phyloP scores from a whole-genome alignment of 2,888 invertebrate genomes.

The Athalia cordata region DNA sequence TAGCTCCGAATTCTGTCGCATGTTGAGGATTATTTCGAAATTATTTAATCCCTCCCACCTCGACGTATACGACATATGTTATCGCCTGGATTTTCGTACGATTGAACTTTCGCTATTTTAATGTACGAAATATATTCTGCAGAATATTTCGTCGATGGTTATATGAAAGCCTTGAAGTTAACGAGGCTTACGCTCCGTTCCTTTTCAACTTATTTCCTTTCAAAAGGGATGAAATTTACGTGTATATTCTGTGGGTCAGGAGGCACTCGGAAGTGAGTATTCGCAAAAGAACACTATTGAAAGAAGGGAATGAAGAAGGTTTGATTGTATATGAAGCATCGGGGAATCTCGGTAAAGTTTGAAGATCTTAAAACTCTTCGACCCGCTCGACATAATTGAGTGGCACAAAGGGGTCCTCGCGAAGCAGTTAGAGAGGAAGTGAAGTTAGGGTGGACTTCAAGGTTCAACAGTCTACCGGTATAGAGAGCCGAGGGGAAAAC shows the following conservation, averaged over 20 bases:
- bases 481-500: background rate
- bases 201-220: background rate
- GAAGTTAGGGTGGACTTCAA: constrained; percentile 37
- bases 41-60: background rate
- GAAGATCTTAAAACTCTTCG: constrained; percentile 53
- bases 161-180: background rate
- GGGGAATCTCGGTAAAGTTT: constrained; percentile 42
- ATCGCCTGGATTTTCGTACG: background rate
- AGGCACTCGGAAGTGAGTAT: background rate
- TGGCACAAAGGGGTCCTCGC: constrained; percentile 49
- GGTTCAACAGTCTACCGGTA: background rate
- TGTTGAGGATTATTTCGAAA: constrained; percentile 24
- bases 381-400: constrained; percentile 61
- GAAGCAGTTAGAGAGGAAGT: background rate
- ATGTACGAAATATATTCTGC: no score
- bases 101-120: no score
- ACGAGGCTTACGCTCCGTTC: background rate
- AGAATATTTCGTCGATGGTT: no score
- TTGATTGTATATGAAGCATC: background rate
- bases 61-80: background rate
- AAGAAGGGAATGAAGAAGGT: background rate
- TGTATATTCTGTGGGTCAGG: background rate
- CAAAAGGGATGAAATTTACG: constrained; percentile 1
- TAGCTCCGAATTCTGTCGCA: background rate
- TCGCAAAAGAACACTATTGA: background rate